These are phyloP conservation scores for Orthonychiurus folsomi DNA, from an alignment of 2,888 invertebrate species.

Conservation along the genomic window DNA sequence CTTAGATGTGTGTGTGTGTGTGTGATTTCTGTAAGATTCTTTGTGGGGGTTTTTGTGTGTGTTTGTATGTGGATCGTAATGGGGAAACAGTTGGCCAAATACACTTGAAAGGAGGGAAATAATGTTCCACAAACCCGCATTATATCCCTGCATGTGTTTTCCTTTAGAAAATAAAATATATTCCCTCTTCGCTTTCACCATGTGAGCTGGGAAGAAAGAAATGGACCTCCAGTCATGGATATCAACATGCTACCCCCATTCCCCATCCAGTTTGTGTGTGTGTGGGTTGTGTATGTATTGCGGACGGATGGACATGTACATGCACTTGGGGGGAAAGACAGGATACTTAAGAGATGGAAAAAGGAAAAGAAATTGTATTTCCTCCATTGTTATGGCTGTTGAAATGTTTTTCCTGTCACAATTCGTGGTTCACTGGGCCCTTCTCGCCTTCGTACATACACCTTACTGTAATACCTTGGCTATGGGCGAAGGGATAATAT, in stretches of 20 bases:
- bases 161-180: no score
- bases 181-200: no score
- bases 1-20: neutral
- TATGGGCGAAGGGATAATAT: no score
- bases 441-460: no score
- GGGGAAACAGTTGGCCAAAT: neutral
- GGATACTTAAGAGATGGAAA: constrained; percentile 1
- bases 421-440: neutral
- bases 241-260: no score
- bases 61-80: neutral
- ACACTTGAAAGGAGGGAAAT: neutral
- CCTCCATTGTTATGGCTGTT: neutral
- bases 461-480: no score
- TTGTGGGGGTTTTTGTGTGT: neutral
- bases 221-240: neutral
- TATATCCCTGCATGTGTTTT: no score
- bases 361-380: neutral
- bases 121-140: constrained; percentile 1
- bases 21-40: neutral
- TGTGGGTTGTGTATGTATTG: neutral
- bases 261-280: neutral
- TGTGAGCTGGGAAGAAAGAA: no score
- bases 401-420: constrained; percentile 1
- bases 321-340: neutral
- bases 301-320: neutral